Evolutionary conservation across 2,797 vertebrate genomes (phyloP).

Genomic region (Somateria mollissima): DNA sequence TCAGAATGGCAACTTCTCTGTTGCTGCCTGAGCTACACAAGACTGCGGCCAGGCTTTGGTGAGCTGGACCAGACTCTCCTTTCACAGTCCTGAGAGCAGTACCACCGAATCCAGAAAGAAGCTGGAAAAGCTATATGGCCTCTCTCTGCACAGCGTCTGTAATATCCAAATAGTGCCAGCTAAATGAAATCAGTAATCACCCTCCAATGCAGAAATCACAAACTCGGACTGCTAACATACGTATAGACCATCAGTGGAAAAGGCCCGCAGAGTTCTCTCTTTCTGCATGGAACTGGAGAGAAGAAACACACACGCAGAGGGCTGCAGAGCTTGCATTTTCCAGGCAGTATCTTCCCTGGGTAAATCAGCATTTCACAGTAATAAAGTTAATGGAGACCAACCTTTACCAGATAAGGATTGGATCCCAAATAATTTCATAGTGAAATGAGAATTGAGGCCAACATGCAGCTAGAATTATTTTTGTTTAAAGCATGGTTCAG

Average conservation of each 20-base stretch:
- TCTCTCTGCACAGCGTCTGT: background rate
- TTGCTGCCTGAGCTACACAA: background rate
- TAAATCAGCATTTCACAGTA: background rate
- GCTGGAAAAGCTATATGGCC: background rate
- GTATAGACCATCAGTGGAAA: background rate
- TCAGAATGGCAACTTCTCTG: background rate
- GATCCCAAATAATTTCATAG: background rate
- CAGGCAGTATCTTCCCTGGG: background rate
- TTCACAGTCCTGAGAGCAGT: background rate
- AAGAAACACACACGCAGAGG: rapidly evolving
- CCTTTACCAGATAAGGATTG: background rate
- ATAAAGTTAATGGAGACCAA: background rate
- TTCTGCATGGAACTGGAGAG: background rate
- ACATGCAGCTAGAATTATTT: background rate
- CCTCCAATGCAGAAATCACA: background rate
- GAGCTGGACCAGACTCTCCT: background rate
- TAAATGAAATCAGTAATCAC: background rate
- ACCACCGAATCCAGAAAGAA: background rate
- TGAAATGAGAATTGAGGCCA: background rate
- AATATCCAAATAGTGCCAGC: background rate
- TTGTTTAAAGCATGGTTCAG: background rate
- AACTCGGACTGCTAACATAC: rapidly evolving
- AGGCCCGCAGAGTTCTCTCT: background rate
- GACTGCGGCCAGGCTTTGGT: rapidly evolving
- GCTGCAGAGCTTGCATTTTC: background rate